Evolutionary conservation across 1,140 invertebrate genomes (phyloP), one percentile per base, ranked within the genome.

Genomic region (Drosophila arizonae): DNA sequence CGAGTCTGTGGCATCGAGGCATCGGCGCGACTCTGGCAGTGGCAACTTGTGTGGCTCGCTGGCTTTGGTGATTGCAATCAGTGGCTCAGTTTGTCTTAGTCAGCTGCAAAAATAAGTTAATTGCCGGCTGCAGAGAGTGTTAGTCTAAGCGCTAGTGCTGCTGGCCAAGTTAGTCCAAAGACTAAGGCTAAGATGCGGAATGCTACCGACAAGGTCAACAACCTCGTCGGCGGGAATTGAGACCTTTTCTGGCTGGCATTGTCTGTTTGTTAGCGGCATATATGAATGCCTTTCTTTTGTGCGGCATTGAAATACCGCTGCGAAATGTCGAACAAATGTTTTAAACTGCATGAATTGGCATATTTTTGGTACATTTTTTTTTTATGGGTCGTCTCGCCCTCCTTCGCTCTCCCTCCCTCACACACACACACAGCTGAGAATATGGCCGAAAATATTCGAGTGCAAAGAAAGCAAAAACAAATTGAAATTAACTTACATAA

Each of bases 261-360:
- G 62, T 45, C 52, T 56, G 41, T 65, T 30, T 55, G 5, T 55
- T 30, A 65, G 66, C 72, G 60, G 77, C 71, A 65, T 48, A 72
- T 48, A 72, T 72, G 78, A 72, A 80, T 79, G 72, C 63, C 72
- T 79, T 79, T 80, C 82, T 86, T 82, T 84, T 84, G 72, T 79
- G 72, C 66, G 72, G 50, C 66, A 72, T 65, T 64, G 65, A 72
- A 62, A 64, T 72, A 39, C 51, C 30, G 54, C 77, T 81, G 75
- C 79, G 84, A 84, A 88, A 88, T 88, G 84, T 84, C 79, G 80
- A 80, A 88, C 84, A 88, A 88, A 88, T 88, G 84, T 88, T 88
- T 88, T 88, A 88, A 88, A 88, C 85, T 89, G 85, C 85, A 75
- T 88, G 84, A 88, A 88, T 88, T 84, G 84, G 84, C 84, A 77